A percentile compares a stretch with the other conserved stretches of the same genome.
Evolutionary conservation across 2,797 vertebrate species (phyloP).

Genomic region (Oryzias dopingdopingensis): DNA sequence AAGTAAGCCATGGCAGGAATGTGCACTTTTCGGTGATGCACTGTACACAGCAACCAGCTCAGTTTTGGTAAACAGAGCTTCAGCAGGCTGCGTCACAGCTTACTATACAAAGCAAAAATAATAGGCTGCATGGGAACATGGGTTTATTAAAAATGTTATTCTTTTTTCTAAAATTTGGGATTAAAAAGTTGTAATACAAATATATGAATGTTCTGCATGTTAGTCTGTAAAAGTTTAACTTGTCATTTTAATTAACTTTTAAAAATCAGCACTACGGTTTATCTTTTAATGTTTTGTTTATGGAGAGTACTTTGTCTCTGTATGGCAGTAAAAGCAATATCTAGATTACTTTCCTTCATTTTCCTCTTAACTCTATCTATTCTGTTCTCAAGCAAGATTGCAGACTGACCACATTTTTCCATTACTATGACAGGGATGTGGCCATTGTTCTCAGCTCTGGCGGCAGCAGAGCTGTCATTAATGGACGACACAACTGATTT

Average conservation of each 20-base stretch:
- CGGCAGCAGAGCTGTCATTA: conserved; percentile 72
- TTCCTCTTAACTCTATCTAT: conserved; percentile 68
- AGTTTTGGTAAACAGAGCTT: conserved; percentile 1
- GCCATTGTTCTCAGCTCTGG: conserved; percentile 82
- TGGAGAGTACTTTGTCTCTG: neutral
- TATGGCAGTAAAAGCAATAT: conserved; percentile 19
- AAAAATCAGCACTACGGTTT: too few relatives aligned
- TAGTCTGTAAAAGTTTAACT: too few relatives aligned
- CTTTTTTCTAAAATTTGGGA: too few relatives aligned
- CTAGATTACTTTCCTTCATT: conserved; percentile 45
- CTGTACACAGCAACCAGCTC: conserved; percentile 14
- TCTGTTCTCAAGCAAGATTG: conserved; percentile 55
- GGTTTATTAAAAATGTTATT: too few relatives aligned
- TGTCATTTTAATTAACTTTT: too few relatives aligned
- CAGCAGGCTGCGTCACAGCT: neutral
- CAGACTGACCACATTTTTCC: conserved; percentile 76
- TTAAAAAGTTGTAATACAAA: too few relatives aligned
- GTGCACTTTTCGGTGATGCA: conserved; percentile 22
- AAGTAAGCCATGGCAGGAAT: conserved; percentile 65
- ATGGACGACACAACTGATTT: conserved; percentile 82
- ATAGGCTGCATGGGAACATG: neutral
- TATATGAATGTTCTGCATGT: too few relatives aligned
- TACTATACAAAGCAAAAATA: neutral
- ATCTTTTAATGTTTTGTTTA: too few relatives aligned
- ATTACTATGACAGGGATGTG: conserved; percentile 42